Evolutionary conservation across 2,888 invertebrate species (phyloP), one percentile per base, ranked within the genome.

Genomic region (Pinctada fucata): DNA sequence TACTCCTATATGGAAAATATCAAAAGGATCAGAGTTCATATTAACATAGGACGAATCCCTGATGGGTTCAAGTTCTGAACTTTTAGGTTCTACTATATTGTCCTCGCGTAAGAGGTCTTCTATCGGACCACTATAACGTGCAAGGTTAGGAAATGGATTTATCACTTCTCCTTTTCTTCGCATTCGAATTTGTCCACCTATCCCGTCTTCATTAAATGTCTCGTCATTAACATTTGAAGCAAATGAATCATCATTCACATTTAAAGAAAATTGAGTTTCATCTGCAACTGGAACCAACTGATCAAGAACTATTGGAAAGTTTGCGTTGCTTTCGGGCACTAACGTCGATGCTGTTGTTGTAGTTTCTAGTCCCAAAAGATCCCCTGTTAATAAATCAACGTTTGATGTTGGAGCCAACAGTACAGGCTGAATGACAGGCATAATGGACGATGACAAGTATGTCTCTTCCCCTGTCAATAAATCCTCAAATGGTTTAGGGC

Each of bases 131-230:
- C 72, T 79, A 72, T 75, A 72, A 3, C 75, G 70, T 6, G 72
- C 79, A 31, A 79, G 64, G 48, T 72, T 72, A 8, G 79, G 79
- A 13, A 79, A 79, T 6, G 79, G 79, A 64, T 75, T 75, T 51
- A 69, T 51, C 13, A 72, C 75, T 13, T 2, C 64, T 13, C 48
- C 69, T 63, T 50, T 67, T 58, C 49, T 13, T 69, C 69, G 31
- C 16, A 8, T 58, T 16, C 49, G 45, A 6, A 75, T 2, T 2
- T 72, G 67, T 10, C 10, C n/a, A 10, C 10, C 50, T 3, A 8
- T 73, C 2, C 48, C 47, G 2, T 8, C 3, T 49, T 63, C 13
- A 50, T 48, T 52, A 3, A 45, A 50, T 16, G 47, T 49, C 8
- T 68, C 45, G 13, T 50, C 65, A 8, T 58, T 58, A 3, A 1